Base-by-base conservation (phyloP, 2,888 invertebrate species). In the Melitaea athalia region DNA sequence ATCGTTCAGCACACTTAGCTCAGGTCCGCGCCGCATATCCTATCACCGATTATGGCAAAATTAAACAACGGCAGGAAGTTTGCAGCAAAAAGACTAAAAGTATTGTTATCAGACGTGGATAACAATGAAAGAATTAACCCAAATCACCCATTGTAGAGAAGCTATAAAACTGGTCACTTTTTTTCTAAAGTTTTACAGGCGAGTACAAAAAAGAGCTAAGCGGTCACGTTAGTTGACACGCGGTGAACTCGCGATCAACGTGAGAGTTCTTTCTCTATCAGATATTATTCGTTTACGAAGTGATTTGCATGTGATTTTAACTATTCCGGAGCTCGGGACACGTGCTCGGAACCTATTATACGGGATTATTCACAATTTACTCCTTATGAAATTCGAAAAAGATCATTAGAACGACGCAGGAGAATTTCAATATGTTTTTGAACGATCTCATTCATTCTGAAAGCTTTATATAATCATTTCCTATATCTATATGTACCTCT, bases 51-150 rank as follows among this genome's bases (percentile, higher is more conserved):
- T 62, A 69, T 57, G 24, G 57, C 24, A 15, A 63, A 63, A 67
- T 50, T 80, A 78, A 78, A 73, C 70, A 78, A 83, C 81, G 76
- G 77, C 86, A 87, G 89, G 91, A 91, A 86, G 86, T 86, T 73
- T 81, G 61, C 45, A 79, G 83, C 85, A 85, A 85, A 84, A 81
- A 63, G 71, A 78, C 74, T 72, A 74, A 77, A 76, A 77, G 77
- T 77, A 79, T 80, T 81, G 83, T 85, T 88, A 85, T 86, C 85
- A 82, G 84, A 84, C 78, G 80, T 80, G 77, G 80, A 85, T 83
- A 89, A 91, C 89, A 91, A 91, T 91, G 82, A 83, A 81, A 84
- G 85, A 85, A 86, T 85, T 84, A 78, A 81, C 71, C 63, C 55
- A 81, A 81, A 87, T 75, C 78, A 76, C 78, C 89, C 78, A 91